Evolutionary conservation across 2,797 vertebrate species (phyloP), one percentile per base, ranked within the genome.

Genomic region (Nannoperca australis): DNA sequence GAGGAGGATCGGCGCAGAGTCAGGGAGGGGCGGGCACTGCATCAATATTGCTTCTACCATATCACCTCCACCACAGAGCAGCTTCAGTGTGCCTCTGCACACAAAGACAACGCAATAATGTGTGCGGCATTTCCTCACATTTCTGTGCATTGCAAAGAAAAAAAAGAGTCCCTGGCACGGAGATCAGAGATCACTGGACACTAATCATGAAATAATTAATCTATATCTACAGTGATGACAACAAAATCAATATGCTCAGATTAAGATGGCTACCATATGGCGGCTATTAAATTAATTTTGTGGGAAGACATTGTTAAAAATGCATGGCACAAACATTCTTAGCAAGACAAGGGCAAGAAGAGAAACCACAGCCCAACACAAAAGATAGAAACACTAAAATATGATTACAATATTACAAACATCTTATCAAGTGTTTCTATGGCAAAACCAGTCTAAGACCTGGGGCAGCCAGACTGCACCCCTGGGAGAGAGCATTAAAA

Each of bases 21-120:
- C 86, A 82, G 93, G 91, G 89, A 93, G 90, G 94, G 93, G 93
- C 77, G 83, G 92, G 89, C 88, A 84, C 89, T 93, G 92, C 91
- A 96, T 95, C 95, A 95, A 93, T 93, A 92, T 89, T 78, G 84
- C 40, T 83, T 89, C 90, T 82, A 91, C 89, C 86, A 86, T 80
- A 92, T 89, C 90, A 92, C 90, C 91, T 90, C 90, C 84, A 90
- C 85, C 89, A 89, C 83, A 56, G 79, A 90, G 87, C 83, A 87
- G 89, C 90, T 89, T 89, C 91, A 92, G 86, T 73, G 82, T 83
- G 89, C 82, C 82, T 86, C 84, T 77, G 85, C 88, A 91, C 87
- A 93, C 91, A 93, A 92, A 94, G 93, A 82, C 73, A 3, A 78
- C 38, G 47, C 72, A 81, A 90, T 70, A 65, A 77, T 30, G 70